Evolutionary conservation across 2,113 vertebrate species (phyloP).

Genomic region (Oncorhynchus nerka): DNA sequence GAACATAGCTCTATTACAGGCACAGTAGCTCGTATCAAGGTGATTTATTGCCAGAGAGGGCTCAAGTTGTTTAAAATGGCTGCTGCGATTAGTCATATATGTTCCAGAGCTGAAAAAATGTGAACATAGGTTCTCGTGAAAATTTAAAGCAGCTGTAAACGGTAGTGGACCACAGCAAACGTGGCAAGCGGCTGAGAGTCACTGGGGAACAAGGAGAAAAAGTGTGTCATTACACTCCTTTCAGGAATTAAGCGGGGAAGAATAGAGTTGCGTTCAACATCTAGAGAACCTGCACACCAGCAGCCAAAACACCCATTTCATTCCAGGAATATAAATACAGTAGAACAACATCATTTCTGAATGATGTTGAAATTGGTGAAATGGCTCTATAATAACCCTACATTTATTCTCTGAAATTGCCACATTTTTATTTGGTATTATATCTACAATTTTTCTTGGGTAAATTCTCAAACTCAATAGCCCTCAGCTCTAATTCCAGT

Average conservation of each 20-base stretch:
- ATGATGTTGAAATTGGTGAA: conserved; percentile 43
- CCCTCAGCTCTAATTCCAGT: conserved; percentile 28
- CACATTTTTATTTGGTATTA: conserved; percentile 12
- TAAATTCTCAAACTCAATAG: conserved; percentile 57
- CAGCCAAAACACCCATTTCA: conserved; percentile 33
- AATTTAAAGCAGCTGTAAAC: conserved; percentile 75
- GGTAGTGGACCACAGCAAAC: conserved; percentile 64
- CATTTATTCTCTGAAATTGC: conserved; percentile 54
- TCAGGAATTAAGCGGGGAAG: conserved; percentile 53
- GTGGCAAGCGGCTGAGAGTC: conserved; percentile 56
- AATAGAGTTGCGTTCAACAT: conserved; percentile 42
- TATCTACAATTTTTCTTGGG: conserved; percentile 50
- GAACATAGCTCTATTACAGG: conserved; percentile 69
- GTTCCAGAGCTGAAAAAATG: conserved; percentile 59
- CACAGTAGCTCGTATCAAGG: conserved; percentile 70
- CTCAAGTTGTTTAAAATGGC: conserved; percentile 78
- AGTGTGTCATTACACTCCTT: conserved; percentile 73
- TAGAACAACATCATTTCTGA: conserved; percentile 31
- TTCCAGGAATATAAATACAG: conserved; percentile 41
- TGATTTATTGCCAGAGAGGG: conserved; percentile 77
- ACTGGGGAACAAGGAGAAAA: conserved; percentile 60
- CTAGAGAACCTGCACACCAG: conserved; percentile 41
- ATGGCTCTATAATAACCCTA: conserved; percentile 39
- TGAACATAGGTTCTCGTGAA: conserved; percentile 55
- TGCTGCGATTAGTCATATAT: conserved; percentile 80